These are phyloP conservation scores for Myiopsitta monachus DNA, from an alignment of 2,113 vertebrate species.

Conservation along the genomic window DNA sequence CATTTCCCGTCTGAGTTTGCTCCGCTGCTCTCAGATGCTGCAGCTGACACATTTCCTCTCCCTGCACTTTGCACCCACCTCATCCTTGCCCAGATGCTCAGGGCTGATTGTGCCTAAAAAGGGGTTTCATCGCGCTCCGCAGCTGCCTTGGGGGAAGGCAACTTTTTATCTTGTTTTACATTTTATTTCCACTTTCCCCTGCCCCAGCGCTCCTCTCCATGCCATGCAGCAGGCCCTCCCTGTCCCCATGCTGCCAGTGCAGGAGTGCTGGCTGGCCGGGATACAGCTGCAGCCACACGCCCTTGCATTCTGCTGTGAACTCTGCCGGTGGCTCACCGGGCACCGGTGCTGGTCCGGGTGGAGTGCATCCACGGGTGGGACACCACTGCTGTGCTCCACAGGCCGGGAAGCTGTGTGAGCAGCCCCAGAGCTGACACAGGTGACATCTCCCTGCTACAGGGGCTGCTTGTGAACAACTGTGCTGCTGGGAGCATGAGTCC, in stretches of 20 bases:
- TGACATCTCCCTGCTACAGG: neutral
- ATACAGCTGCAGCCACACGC: neutral
- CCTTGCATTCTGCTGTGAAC: neutral
- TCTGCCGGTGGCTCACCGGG: neutral
- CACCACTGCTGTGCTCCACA: neutral
- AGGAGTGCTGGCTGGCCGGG: neutral
- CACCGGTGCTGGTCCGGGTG: no score
- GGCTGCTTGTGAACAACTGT: rapidly evolving
- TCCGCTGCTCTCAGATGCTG: conserved; percentile 50
- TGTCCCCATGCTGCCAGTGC: neutral
- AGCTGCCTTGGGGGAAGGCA: conserved; percentile 32
- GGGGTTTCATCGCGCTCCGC: conserved; percentile 18
- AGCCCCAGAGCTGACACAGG: neutral
- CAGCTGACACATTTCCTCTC: conserved; percentile 68
- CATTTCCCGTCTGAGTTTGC: conserved; percentile 48
- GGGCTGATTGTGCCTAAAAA: conserved; percentile 1
- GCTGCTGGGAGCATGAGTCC: neutral
- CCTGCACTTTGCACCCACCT: conserved; percentile 1
- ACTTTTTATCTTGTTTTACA: no score
- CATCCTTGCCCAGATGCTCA: conserved; percentile 16
- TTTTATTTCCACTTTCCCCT: neutral
- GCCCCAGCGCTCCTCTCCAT: neutral
- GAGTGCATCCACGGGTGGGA: neutral
- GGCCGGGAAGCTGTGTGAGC: neutral
- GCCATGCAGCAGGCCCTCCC: neutral